Conservation (phyloP, 2,888 invertebrate genomes). For the Elgonia sp. region DNA sequence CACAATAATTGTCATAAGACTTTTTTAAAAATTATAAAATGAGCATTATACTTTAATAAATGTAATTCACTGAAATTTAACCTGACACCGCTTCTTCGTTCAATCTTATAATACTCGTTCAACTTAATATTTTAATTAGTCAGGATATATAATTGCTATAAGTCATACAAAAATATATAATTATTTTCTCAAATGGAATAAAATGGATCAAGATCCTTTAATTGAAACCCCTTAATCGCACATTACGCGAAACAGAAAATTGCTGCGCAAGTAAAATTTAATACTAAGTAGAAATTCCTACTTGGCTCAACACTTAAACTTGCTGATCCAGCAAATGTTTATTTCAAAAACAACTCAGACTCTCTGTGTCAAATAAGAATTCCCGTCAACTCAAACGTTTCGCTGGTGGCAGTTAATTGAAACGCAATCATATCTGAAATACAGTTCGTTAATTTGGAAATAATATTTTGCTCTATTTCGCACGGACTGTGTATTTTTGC, state of each 20-base stretch:
- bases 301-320: conserved; percentile 22
- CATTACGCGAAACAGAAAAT: conserved; percentile 30
- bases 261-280: conserved; percentile 22
- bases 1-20: too few species aligned
- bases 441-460: neutral
- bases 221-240: conserved; percentile 43
- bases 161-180: conserved; percentile 8
- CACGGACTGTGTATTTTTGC: neutral
- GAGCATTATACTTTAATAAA: neutral
- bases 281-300: conserved; percentile 21
- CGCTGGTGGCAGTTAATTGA: neutral
- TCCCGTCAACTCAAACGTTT: neutral
- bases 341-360: conserved; percentile 2
- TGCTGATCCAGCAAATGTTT: conserved; percentile 21
- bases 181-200: conserved; percentile 4
- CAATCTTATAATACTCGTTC: neutral
- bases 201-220: conserved; percentile 23
- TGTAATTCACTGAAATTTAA: neutral
- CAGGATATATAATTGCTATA: neutral
- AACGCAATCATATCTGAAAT: neutral
- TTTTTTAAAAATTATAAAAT: too few species aligned
- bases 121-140: conserved; percentile 13
- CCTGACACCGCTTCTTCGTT: neutral
- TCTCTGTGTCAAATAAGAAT: neutral
- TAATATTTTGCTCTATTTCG: neutral